Conservation (phyloP, 2,113 vertebrate species). For the Oophaga pumilio region DNA sequence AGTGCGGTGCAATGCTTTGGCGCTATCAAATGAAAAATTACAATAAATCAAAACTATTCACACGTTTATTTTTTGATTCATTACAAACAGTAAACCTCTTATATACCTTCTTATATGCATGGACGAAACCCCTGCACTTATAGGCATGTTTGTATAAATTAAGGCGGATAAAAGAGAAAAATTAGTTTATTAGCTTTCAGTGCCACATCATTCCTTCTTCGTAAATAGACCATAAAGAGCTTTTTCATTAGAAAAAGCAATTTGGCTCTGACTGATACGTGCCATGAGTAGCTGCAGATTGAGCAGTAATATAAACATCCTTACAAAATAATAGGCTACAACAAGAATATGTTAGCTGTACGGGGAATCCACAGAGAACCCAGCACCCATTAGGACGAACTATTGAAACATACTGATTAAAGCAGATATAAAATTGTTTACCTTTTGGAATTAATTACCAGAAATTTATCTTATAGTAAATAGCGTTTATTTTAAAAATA, state of each 20-base stretch:
- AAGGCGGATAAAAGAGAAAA: neutral
- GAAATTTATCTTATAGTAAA: too few species aligned
- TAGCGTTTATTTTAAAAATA: too few species aligned
- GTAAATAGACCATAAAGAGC: neutral
- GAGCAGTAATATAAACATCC: neutral
- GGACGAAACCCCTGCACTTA: too few species aligned
- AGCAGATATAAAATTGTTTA: too few species aligned
- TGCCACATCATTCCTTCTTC: neutral
- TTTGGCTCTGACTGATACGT: neutral
- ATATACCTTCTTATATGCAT: too few species aligned
- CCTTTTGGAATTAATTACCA: too few species aligned
- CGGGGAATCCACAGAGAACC: neutral
- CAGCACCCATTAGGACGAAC: neutral
- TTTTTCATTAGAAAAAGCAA: neutral
- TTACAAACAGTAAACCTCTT: too few species aligned
- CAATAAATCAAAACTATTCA: too few species aligned
- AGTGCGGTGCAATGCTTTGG: too few species aligned
- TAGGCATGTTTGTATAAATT: neutral
- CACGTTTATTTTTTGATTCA: too few species aligned
- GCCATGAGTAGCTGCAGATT: neutral
- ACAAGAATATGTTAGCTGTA: neutral
- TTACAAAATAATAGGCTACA: neutral
- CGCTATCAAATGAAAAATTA: too few species aligned
- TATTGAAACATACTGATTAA: neutral
- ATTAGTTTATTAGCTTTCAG: neutral